phyloP scores from a whole-genome alignment of 2,888 invertebrate genomes.

The Poecilus cupreus region DNA sequence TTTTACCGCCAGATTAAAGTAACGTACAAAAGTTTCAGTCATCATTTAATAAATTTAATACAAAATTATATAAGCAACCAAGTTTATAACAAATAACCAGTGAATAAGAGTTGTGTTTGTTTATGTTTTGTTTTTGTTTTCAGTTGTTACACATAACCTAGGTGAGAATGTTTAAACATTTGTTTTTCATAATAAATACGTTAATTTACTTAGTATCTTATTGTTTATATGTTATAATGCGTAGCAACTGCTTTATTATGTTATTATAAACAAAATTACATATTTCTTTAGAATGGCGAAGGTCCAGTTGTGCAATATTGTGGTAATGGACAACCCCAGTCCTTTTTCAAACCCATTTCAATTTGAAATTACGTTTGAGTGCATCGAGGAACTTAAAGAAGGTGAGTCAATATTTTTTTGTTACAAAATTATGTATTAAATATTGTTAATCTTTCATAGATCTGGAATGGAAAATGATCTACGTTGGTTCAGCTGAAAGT shows the following conservation, averaged over 20 bases:
- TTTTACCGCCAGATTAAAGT: no score
- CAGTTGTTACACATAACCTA: no score
- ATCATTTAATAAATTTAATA: no score
- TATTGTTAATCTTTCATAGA: slow-evolving; percentile 77
- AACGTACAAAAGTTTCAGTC: no score
- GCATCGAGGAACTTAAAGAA: slow-evolving; percentile 96
- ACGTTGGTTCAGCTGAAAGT: slow-evolving; percentile 98
- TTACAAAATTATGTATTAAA: background rate
- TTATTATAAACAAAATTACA: no score
- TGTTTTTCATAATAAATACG: background rate
- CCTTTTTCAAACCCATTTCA: slow-evolving; percentile 97
- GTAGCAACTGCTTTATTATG: no score
- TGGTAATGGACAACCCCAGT: slow-evolving; percentile 97
- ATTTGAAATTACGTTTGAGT: slow-evolving; percentile 99
- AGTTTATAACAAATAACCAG: no score
- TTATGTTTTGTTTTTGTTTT: no score
- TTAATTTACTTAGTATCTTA: no score
- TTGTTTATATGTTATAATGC: no score
- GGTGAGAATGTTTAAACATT: background rate
- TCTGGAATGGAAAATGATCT: slow-evolving; percentile 99
- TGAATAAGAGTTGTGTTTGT: no score
- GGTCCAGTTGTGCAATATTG: slow-evolving; percentile 97
- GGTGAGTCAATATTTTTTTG: slow-evolving; percentile 73
- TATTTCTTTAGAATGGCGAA: slow-evolving; percentile 85
- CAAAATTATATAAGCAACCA: no score